A percentile compares a stretch with the other conserved stretches of the same genome.
Evolutionary conservation across 2,113 vertebrate species (phyloP).

Genomic region (Chaenocephalus aceratus): DNA sequence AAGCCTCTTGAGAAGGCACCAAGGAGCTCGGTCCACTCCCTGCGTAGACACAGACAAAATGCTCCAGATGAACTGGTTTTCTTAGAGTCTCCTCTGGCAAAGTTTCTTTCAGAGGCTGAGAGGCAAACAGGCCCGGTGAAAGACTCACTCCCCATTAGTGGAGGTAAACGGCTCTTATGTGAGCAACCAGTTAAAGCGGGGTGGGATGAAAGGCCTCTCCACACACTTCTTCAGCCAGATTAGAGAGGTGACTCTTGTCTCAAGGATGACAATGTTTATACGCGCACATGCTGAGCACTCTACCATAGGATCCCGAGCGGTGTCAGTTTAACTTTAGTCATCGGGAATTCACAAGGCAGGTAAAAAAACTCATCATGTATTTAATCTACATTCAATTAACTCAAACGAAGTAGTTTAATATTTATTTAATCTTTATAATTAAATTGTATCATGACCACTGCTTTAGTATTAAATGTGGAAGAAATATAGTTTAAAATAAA

Average conservation of each 20-base stretch:
- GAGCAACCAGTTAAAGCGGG: slow-evolving; percentile 74
- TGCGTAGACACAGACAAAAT: slow-evolving; percentile 62
- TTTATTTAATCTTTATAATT: not conserved
- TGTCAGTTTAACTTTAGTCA: slow-evolving; percentile 51
- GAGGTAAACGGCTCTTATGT: slow-evolving; percentile 83
- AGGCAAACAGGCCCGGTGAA: slow-evolving; percentile 70
- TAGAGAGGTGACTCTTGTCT: slow-evolving; percentile 83
- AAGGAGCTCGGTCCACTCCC: slow-evolving; percentile 61
- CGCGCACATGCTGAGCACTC: slow-evolving; percentile 52
- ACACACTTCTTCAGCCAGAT: slow-evolving; percentile 78
- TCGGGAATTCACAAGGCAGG: slow-evolving; percentile 38
- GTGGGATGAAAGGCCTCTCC: slow-evolving; percentile 77
- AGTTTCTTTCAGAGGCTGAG: slow-evolving; percentile 75
- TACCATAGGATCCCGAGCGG: slow-evolving; percentile 44
- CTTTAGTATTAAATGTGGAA: not conserved
- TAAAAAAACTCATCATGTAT: slow-evolving; percentile 7
- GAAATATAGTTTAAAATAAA: not conserved
- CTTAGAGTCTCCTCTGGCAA: slow-evolving; percentile 76
- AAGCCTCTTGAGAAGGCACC: slow-evolving; percentile 75
- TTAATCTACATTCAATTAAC: slow-evolving; percentile 7
- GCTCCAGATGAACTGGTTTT: slow-evolving; percentile 79
- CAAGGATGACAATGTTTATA: slow-evolving; percentile 82
- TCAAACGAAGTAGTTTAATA: not conserved
- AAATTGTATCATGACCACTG: not conserved
- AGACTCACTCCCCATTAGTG: slow-evolving; percentile 78